A percentile compares a stretch with the other conserved stretches of the same genome.
Conservation (phyloP, 2,888 invertebrate genomes). For the Sussaba pulchella region DNA sequence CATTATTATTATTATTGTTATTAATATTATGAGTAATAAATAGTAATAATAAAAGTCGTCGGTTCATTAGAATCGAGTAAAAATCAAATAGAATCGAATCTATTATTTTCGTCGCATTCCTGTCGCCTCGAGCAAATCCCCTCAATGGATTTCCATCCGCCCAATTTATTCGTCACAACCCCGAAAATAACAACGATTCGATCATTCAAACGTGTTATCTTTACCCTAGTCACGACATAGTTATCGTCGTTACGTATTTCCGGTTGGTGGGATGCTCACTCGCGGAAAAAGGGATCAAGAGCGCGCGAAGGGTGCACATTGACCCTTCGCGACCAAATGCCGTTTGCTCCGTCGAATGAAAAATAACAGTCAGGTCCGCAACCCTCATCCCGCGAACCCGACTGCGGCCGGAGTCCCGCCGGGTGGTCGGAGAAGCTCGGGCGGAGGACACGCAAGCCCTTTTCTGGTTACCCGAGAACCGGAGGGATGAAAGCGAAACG, state of each 20-base stretch:
- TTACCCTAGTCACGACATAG: too few relatives aligned
- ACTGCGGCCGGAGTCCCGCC: too few relatives aligned
- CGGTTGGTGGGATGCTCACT: conserved; percentile 30
- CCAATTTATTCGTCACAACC: not conserved
- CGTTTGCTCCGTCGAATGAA: conserved; percentile 35
- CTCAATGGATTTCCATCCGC: not conserved
- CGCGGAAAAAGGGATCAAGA: conserved; percentile 43
- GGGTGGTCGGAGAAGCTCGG: conserved; percentile 10
- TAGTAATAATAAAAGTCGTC: too few relatives aligned
- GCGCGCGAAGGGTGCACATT: conserved; percentile 6
- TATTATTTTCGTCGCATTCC: too few relatives aligned
- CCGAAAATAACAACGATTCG: conserved; percentile 2
- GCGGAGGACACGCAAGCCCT: conserved; percentile 17
- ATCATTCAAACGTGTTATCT: conserved; percentile 26
- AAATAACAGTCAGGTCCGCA: conserved; percentile 41
- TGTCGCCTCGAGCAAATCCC: too few relatives aligned
- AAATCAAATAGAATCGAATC: too few relatives aligned
- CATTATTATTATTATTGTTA: too few relatives aligned
- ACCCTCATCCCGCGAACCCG: conserved; percentile 13
- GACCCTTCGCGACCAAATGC: conserved; percentile 29
- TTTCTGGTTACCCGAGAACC: conserved; percentile 7
- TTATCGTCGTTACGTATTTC: conserved; percentile 46
- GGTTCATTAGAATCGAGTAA: too few relatives aligned
- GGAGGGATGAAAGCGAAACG: conserved; percentile 21
- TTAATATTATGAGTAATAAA: too few relatives aligned